These are phyloP conservation scores for Ciconia maguari DNA, from an alignment of 2,113 vertebrate genomes.

Conservation along the genomic window DNA sequence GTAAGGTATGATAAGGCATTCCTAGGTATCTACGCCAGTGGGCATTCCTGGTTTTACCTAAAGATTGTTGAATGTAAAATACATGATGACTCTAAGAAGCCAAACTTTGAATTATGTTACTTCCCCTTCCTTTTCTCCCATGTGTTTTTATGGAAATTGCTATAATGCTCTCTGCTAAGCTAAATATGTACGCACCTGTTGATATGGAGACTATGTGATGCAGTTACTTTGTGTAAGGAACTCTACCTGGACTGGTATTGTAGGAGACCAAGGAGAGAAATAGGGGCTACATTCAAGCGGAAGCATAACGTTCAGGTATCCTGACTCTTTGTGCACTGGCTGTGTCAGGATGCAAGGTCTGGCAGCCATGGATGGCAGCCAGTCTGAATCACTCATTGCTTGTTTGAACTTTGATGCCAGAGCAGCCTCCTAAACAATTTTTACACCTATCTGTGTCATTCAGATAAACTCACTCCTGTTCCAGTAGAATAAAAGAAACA, in stretches of 20 bases:
- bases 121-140: background rate
- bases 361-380: background rate
- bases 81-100: background rate
- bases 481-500: conserved; percentile 1
- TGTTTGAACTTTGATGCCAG: conserved; percentile 11
- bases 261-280: background rate
- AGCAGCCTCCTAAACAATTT: conserved; percentile 11
- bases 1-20: background rate
- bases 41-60: background rate
- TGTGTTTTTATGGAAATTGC: background rate
- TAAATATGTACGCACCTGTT: background rate
- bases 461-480: conserved; percentile 49
- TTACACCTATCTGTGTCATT: conserved; percentile 23
- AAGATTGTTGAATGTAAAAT: background rate
- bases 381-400: background rate
- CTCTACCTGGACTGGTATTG: background rate
- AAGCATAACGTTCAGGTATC: background rate
- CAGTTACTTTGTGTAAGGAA: background rate
- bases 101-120: background rate
- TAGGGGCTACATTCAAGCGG: background rate
- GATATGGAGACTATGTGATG: background rate
- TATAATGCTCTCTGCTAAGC: background rate
- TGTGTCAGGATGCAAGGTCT: background rate
- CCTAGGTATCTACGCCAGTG: background rate
- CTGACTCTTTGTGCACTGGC: background rate